Evolutionary conservation across 2,888 invertebrate species (phyloP).

Genomic region (Brachyptera risi): DNA sequence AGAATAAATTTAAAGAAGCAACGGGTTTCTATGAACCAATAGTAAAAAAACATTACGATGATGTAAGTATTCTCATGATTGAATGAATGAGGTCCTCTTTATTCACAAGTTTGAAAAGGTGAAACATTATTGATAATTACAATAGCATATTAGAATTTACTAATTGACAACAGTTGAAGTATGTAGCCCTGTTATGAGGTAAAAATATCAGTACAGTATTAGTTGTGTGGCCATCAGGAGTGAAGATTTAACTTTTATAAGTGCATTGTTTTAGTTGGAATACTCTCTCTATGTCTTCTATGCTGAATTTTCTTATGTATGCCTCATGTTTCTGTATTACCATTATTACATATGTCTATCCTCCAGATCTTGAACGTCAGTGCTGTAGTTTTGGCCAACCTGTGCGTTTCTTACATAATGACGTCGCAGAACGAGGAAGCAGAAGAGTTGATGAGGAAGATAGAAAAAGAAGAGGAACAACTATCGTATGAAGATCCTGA

Average conservation of each 20-base stretch:
- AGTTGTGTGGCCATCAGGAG: too few species aligned
- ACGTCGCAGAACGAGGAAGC: constrained; percentile 98
- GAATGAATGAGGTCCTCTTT: too few species aligned
- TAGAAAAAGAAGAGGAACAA: constrained; percentile 96
- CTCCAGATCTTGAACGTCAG: constrained; percentile 59
- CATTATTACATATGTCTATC: neutral
- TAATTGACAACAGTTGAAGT: too few species aligned
- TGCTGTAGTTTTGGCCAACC: constrained; percentile 96
- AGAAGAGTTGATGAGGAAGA: constrained; percentile 96
- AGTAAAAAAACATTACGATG: constrained; percentile 90
- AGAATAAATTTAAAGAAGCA: constrained; percentile 96
- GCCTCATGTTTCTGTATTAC: neutral
- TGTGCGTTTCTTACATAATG: constrained; percentile 99
- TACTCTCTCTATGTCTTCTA: too few species aligned
- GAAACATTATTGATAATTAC: too few species aligned
- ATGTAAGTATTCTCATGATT: constrained; percentile 49
- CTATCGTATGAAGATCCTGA: constrained; percentile 89
- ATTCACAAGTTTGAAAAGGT: too few species aligned
- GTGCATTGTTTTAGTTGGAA: too few species aligned
- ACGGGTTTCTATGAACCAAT: constrained; percentile 97
- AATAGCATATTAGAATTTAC: too few species aligned
- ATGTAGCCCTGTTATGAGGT: too few species aligned
- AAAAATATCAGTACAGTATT: too few species aligned
- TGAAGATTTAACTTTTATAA: too few species aligned
- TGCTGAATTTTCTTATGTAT: too few species aligned